These are phyloP conservation scores for Thysanoteuthis rhombus DNA, from an alignment of 2,888 invertebrate species.

Conservation along the genomic window DNA sequence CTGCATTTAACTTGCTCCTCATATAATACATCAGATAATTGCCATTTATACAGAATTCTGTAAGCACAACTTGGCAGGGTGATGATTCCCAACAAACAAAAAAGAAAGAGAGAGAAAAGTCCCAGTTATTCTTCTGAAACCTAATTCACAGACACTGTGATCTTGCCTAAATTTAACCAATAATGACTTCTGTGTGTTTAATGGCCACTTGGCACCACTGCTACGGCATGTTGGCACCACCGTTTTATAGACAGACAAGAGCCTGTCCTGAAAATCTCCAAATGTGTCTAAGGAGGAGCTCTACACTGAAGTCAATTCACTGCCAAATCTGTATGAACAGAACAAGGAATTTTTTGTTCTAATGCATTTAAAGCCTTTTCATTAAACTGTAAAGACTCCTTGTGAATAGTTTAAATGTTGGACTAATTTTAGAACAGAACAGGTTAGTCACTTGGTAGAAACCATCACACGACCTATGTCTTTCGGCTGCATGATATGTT, in stretches of 20 bases:
- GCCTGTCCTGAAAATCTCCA: background rate
- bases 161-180: conserved; percentile 12
- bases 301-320: background rate
- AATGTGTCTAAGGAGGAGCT: background rate
- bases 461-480: too few relatives aligned
- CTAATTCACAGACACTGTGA: background rate
- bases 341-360: background rate
- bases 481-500: too few relatives aligned
- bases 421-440: conserved; percentile 12
- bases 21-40: background rate
- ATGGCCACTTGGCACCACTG: background rate
- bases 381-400: background rate
- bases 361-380: background rate
- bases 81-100: background rate
- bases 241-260: background rate
- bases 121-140: background rate
- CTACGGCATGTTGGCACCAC: background rate
- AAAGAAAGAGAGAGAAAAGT: background rate
- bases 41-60: background rate
- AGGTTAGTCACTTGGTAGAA: too few relatives aligned
- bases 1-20: too few relatives aligned
- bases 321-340: background rate
- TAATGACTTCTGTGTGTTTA: background rate
- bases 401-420: background rate
- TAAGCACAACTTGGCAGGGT: background rate